Base-by-base conservation (phyloP, 2,113 vertebrate species). In the Clarias magur region DNA sequence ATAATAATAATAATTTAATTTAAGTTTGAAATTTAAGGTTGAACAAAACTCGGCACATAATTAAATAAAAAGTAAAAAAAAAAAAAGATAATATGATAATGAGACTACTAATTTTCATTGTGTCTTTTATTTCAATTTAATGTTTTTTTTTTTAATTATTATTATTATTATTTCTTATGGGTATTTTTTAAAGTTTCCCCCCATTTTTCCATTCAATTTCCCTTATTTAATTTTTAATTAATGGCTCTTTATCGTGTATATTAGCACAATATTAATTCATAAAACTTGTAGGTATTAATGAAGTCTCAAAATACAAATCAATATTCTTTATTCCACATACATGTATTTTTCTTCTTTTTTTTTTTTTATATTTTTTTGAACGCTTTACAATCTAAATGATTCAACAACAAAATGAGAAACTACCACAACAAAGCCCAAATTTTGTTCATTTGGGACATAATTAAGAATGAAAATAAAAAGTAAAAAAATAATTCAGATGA, bases 291-390 rank as follows among this genome's bases (percentile, higher is more conserved):
- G 88, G 90, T 87, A 27, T 79, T 91, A 86, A 81, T 90, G 83
- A 73, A 85, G 57, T 82, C 62, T 82, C 76, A 68, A 81, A 89
- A 86, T 95, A 96, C 95, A 96, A 96, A 95, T 95, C 93, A 94
- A 94, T 95, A 91, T 94, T 94, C 92, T 96, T 96, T 95, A 95
- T 95, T 95, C 92, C 94, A 95, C 95, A 95, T 95, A 95, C 94
- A 95, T 93, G 90, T 90, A 92, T 92, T 90, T 89, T 86, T 90
- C 87, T 89, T 87, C 80, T 80, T 86, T 87, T 42, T 78, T 80
- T 86, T 87, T 42, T 48, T 7, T 48, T 2, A 38, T 38, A 0
- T 48, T 91, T 89, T 91, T 92, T 94, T 93, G 75, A 93, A 94
- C 91, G 93, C 91, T 94, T 94, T 94, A 95, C 95, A 95, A 94